phyloP scores from a whole-genome alignment of 2,797 vertebrate species.

The Sebastes matsubarae region DNA sequence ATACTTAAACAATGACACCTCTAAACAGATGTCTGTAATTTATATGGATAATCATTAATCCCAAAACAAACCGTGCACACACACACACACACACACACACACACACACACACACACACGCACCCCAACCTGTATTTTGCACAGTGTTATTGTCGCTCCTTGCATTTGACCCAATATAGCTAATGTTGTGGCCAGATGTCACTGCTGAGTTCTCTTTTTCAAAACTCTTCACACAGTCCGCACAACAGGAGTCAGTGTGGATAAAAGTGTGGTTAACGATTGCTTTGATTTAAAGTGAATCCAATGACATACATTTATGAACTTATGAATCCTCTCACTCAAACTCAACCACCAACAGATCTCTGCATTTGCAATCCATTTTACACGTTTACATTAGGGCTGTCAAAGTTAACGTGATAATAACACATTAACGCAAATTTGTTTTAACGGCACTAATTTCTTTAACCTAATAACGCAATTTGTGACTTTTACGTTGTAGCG shows the following conservation, averaged over 20 bases:
- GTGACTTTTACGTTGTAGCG: too few relatives aligned
- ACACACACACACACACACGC: not conserved
- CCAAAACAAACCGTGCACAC: slow-evolving; percentile 37
- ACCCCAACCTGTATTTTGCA: not conserved
- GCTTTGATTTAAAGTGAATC: too few relatives aligned
- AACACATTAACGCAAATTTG: too few relatives aligned
- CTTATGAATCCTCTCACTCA: too few relatives aligned
- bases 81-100: slow-evolving; percentile 1
- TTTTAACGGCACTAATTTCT: too few relatives aligned
- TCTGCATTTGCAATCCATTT: not conserved
- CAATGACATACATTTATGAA: too few relatives aligned
- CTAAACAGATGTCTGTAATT: slow-evolving; percentile 55
- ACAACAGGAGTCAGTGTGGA: accelerated
- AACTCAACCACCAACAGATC: too few relatives aligned
- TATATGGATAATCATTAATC: slow-evolving; percentile 59
- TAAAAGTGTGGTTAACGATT: too few relatives aligned
- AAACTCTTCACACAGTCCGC: too few relatives aligned
- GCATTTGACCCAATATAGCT: not conserved
- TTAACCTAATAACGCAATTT: too few relatives aligned
- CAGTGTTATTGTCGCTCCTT: not conserved
- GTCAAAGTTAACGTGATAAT: too few relatives aligned
- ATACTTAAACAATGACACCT: slow-evolving; percentile 54
- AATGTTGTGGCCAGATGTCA: not conserved
- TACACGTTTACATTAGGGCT: not conserved
- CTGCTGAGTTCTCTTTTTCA: too few relatives aligned